Evolutionary conservation across 2,797 vertebrate genomes (phyloP).

Genomic region (Gymnoscopelus braueri): DNA sequence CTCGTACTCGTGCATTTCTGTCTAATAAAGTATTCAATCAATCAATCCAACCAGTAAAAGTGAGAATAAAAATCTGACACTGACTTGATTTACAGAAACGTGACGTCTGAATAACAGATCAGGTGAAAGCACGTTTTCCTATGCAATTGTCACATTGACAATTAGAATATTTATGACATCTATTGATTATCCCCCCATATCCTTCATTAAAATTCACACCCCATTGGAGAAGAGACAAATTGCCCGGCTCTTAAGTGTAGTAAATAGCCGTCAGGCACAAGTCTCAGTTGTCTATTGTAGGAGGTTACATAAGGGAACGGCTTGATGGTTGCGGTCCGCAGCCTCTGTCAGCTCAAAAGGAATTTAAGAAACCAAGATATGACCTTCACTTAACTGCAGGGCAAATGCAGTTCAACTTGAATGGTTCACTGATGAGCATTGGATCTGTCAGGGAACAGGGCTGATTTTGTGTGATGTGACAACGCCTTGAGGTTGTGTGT

Average conservation of each 20-base stretch:
- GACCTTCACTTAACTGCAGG: slow-evolving; percentile 56
- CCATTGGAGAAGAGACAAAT: too few species aligned
- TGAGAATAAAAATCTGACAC: too few species aligned
- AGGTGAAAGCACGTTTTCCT: too few species aligned
- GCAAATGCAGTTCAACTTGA: slow-evolving; percentile 46
- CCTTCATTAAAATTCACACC: too few species aligned
- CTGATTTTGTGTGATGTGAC: slow-evolving; percentile 54
- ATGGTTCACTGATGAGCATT: slow-evolving; percentile 39
- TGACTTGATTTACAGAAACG: too few species aligned
- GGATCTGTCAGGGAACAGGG: slow-evolving; percentile 47
- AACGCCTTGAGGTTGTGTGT: slow-evolving; percentile 30
- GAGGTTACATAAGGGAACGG: slow-evolving; percentile 13
- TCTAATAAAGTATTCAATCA: too few species aligned
- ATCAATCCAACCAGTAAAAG: too few species aligned
- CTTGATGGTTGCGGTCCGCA: slow-evolving; percentile 14
- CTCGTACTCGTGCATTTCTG: too few species aligned
- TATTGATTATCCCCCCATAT: too few species aligned
- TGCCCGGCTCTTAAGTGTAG: neutral
- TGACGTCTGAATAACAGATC: too few species aligned
- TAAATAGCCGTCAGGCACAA: neutral
- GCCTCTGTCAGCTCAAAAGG: slow-evolving; percentile 30
- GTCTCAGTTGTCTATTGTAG: neutral
- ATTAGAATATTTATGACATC: too few species aligned
- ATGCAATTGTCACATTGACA: too few species aligned
- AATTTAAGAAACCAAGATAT: slow-evolving; percentile 25